A percentile compares a stretch with the other conserved stretches of the same genome.
Conservation (phyloP, 1,140 invertebrate species). For the Aphelinus certus region DNA sequence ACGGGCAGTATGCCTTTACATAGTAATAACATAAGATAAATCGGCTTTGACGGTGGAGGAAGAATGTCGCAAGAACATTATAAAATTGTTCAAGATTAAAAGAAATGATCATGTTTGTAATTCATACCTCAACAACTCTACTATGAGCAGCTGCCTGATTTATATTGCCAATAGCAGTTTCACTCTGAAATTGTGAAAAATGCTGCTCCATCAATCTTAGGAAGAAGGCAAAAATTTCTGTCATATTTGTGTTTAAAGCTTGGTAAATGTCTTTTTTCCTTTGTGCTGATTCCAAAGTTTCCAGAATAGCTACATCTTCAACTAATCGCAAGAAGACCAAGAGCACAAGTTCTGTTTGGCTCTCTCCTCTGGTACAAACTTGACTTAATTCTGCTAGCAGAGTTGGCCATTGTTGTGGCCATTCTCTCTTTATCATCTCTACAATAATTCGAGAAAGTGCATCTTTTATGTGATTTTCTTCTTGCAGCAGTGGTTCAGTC, state of each 20-base stretch:
- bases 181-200: constrained; percentile 76
- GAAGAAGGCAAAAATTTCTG: constrained; percentile 87
- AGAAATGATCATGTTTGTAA: no score
- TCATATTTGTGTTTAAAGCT: constrained; percentile 84
- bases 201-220: constrained; percentile 81
- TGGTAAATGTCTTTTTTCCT: constrained; percentile 89
- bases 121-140: constrained; percentile 76
- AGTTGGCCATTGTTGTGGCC: constrained; percentile 94
- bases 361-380: constrained; percentile 80
- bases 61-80: no score
- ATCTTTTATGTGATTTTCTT: constrained; percentile 82
- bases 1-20: no score
- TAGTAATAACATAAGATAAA: no score
- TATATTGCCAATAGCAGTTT: constrained; percentile 70
- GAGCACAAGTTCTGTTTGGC: constrained; percentile 88
- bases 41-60: no score
- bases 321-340: constrained; percentile 86
- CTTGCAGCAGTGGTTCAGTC: constrained; percentile 64
- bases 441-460: constrained; percentile 87
- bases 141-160: constrained; percentile 75
- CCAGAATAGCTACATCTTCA: constrained; percentile 88
- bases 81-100: no score
- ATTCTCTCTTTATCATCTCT: constrained; percentile 94
- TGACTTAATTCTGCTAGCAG: constrained; percentile 82
- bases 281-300: constrained; percentile 84